phyloP scores from a whole-genome alignment of 2,888 invertebrate genomes.

The Cataglyphis cursor region DNA sequence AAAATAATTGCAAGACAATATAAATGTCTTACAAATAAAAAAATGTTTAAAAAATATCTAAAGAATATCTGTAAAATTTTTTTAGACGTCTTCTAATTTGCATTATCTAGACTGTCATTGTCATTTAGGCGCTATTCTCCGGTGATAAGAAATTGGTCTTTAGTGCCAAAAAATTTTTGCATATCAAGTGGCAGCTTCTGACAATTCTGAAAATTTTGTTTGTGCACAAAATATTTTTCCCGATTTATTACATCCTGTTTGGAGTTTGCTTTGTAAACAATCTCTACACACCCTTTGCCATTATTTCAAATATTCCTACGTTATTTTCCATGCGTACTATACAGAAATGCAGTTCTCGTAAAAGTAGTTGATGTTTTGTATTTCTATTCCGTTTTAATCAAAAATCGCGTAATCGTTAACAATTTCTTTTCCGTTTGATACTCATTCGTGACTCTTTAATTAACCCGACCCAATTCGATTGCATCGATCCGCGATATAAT shows the following conservation, averaged over 20 bases:
- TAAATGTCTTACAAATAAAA: not conserved
- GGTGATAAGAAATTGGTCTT: not conserved
- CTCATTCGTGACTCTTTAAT: not conserved
- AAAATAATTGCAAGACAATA: constrained; percentile 15
- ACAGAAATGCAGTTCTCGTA: constrained; percentile 16
- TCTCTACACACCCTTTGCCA: not conserved
- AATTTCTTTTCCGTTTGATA: not conserved
- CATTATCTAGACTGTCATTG: constrained; percentile 9
- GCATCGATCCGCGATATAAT: not conserved
- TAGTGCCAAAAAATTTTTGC: constrained; percentile 19
- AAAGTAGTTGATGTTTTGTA: not conserved
- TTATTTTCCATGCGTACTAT: not conserved
- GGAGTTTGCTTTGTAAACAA: not conserved
- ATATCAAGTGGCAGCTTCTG: not conserved
- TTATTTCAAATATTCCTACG: not conserved
- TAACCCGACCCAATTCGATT: not conserved
- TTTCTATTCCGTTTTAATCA: not conserved
- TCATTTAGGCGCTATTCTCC: constrained; percentile 3
- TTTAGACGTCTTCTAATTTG: constrained; percentile 1
- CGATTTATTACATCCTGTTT: not conserved
- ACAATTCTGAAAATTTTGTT: not conserved
- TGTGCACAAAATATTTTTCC: not conserved
- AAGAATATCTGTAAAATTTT: not conserved
- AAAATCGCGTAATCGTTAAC: not conserved
- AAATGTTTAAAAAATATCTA: not conserved